Base-by-base conservation (phyloP, 2,888 invertebrate species). In the Chloroclysta siterata region DNA sequence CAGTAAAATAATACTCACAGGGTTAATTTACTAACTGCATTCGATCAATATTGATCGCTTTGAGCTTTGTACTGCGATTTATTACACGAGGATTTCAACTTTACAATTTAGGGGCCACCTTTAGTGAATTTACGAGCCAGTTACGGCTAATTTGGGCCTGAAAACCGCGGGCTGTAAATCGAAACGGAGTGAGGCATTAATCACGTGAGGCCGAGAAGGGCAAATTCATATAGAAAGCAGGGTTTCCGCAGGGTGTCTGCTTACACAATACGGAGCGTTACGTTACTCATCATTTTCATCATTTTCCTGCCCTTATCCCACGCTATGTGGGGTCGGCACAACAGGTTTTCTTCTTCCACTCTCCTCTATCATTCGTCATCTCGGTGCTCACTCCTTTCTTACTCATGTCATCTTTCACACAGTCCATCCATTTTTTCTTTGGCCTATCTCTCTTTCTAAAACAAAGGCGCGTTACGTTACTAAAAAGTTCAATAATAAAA, bases 81-180 rank as follows among this genome's bases (percentile, higher is more conserved):
- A 71, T 68, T 65, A 63, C 63, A 58, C 51, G 46, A 54, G 64
- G 64, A 64, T 63, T 66, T 65, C 60, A 70, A 66, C 60, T 70
- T 69, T 52, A 69, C 63, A 60, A 70, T 71, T 71, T 71, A 71
- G 70, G 65, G 72, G 74, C 72, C 68, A 76, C 76, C 76, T 76
- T 74, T 72, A 61, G 66, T 61, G 63, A 76, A 83, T 83, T 81
- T 80, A 81, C 78, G 79, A 71, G 69, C 69, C 73, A 72, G 73
- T 74, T 66, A 72, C 72, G 79, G 85, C 82, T 81, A 84, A 87
- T 87, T 85, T 81, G 79, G 80, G 78, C 78, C 77, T 78, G 78
- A 76, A 81, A 79, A 78, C 82, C 80, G 68, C 79, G 76, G 72
- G 77, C 74, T 80, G 81, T 87, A 84, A 85, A 87, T 87, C 80